These are phyloP conservation scores for Saccopteryx bilineata DNA, from an alignment of 2,113 vertebrate species.

Conservation along the genomic window DNA sequence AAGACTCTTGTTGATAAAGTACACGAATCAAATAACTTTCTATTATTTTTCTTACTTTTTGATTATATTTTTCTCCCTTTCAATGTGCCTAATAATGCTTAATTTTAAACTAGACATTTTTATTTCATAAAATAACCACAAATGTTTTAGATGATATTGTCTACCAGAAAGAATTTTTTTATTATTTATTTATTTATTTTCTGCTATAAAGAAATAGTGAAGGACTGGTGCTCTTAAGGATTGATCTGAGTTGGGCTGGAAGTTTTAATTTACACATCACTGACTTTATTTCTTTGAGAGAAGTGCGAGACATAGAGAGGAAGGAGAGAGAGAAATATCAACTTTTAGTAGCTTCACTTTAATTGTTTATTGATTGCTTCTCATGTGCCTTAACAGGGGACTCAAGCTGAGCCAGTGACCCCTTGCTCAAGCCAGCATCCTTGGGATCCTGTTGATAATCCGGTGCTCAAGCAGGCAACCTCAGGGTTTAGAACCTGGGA, in stretches of 20 bases:
- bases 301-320: too few relatives aligned
- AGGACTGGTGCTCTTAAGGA: background rate
- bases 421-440: too few relatives aligned
- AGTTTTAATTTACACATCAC: background rate
- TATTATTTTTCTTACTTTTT: background rate
- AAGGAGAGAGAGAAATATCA: too few relatives aligned
- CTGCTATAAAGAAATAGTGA: background rate
- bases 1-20: background rate
- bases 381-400: too few relatives aligned
- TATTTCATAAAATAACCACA: background rate
- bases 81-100: background rate
- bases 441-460: too few relatives aligned
- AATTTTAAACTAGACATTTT: background rate
- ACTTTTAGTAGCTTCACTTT: too few relatives aligned
- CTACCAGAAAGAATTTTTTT: background rate
- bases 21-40: background rate
- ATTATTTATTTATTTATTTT: background rate
- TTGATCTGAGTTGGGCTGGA: background rate
- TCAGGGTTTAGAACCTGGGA: too few relatives aligned
- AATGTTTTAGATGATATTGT: background rate
- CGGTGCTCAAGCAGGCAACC: too few relatives aligned
- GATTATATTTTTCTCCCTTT: background rate
- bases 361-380: too few relatives aligned
- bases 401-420: too few relatives aligned
- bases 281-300: background rate